A percentile compares a stretch with the other conserved stretches of the same genome.
Evolutionary conservation across 2,797 vertebrate species (phyloP).

Genomic region (Xiphophorus birchmanni): DNA sequence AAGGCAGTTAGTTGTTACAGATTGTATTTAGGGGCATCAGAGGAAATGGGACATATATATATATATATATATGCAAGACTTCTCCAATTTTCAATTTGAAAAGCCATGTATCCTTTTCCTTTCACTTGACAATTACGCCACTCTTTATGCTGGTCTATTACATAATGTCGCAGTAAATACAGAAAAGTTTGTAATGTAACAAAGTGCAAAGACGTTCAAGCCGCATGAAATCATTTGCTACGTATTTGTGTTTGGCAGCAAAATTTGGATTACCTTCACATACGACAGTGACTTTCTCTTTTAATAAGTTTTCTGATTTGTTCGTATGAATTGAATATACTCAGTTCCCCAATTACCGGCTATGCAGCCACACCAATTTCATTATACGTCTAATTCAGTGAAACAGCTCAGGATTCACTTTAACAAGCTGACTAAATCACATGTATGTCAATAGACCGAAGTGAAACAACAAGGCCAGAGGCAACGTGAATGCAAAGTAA

Average conservation of each 20-base stretch:
- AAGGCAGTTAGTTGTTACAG: no score
- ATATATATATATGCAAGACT: no score
- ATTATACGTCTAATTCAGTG: neutral
- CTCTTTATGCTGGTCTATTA: neutral
- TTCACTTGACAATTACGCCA: neutral
- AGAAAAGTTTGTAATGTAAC: neutral
- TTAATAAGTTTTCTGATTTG: neutral
- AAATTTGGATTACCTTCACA: neutral
- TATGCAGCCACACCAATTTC: neutral
- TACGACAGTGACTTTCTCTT: neutral
- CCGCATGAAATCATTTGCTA: neutral
- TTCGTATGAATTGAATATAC: neutral
- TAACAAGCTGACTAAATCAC: conserved; percentile 18
- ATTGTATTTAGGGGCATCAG: no score
- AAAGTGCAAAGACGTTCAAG: neutral
- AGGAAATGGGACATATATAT: no score
- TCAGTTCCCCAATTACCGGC: neutral
- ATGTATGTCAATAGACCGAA: conserved; percentile 39
- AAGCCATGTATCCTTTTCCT: neutral
- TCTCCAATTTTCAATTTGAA: neutral
- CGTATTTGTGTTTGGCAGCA: neutral
- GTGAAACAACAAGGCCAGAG: conserved; percentile 45
- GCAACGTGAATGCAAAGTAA: conserved; percentile 53
- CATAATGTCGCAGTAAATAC: neutral
- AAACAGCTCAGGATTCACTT: neutral